Evolutionary conservation across 2,797 vertebrate species (phyloP).

Genomic region (Cygnus olor): DNA sequence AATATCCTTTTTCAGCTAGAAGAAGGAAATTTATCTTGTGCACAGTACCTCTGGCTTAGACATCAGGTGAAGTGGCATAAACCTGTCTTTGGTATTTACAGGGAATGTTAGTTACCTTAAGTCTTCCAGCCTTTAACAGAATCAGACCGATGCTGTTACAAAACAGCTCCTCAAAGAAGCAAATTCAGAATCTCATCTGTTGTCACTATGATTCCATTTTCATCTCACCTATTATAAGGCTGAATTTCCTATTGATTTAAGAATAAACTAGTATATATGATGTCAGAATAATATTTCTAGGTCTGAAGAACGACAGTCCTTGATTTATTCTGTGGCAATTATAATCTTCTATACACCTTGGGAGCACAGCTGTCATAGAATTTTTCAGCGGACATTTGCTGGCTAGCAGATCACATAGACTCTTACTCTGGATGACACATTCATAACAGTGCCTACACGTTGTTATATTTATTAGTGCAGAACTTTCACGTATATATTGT

Average conservation of each 20-base stretch:
- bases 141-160: background rate
- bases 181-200: background rate
- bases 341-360: background rate
- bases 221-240: background rate
- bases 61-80: slow-evolving; percentile 83
- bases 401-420: background rate
- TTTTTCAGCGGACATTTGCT: background rate
- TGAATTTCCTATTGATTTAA: background rate
- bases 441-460: background rate
- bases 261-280: background rate
- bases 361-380: background rate
- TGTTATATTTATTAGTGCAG: background rate
- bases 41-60: slow-evolving; percentile 93
- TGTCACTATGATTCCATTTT: background rate
- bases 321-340: background rate
- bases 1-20: slow-evolving; percentile 84
- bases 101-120: background rate
- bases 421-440: background rate
- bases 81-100: background rate
- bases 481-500: background rate
- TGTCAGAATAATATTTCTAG: background rate
- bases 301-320: background rate
- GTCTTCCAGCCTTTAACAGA: background rate
- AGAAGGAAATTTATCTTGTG: slow-evolving; percentile 86
- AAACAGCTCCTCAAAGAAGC: background rate